Base-by-base conservation (phyloP, 2,113 vertebrate species). In the Vireo altiloquus region DNA sequence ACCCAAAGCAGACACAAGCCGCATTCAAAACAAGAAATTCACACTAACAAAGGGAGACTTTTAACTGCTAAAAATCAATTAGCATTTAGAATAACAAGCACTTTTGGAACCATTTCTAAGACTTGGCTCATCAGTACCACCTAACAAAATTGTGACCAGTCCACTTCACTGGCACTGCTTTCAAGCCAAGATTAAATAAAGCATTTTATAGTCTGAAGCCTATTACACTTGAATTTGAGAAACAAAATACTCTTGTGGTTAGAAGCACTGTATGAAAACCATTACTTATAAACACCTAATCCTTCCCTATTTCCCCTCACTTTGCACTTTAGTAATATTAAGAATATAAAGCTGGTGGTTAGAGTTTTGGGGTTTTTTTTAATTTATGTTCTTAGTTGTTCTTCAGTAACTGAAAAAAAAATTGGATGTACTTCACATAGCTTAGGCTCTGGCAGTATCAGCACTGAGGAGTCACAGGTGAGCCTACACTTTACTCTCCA, bases 121-220 rank as follows among this genome's bases (percentile, higher is more conserved):
- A 53, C 86, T 65, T 63, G n/a, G 61, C 85, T 82, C 35, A 37
- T 50, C 64, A 4, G 0, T 54, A 49, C 49, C 31, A 60, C 72
- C 81, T 72, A 59, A 50, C 53, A 31, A 79, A 88, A 90, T 5
- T 66, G 46, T 7, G 1, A 83, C 46, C 90, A 30, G 91, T 83
- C 81, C 72, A 59, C 77, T 93, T 90, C 3, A 28, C 44, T 82
- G 53, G 40, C 40, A 57, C 17, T 61, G 40, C 76, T 92, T 89
- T 93, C 82, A 89, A 88, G 74, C 42, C 72, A 81, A 71, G 61
- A 89, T 82, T 71, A 92, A 97, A 96, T 91, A 78, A 75, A 94
- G 72, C 77, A 57, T 96, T 93, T 96, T 82, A 59, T 37, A 81
- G 44, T 87, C 65, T 75, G 60, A 90, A 92, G 44, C 49, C 47